Conservation (phyloP, 2,888 invertebrate genomes). For the Lithophane ornitopus region DNA sequence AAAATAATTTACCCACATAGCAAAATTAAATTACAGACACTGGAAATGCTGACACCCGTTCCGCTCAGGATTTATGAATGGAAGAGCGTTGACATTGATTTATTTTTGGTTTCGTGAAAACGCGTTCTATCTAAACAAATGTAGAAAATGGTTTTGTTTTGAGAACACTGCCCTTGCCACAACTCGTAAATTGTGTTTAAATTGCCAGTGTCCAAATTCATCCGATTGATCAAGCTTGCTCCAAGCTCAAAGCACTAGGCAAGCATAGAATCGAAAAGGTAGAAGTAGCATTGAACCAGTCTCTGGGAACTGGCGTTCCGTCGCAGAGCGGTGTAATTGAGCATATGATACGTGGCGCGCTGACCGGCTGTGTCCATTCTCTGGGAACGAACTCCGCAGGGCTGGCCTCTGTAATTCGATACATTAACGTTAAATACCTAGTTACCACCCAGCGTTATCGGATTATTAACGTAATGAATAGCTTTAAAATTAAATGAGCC, state of each 20-base stretch:
- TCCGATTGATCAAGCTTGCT: conserved; percentile 64
- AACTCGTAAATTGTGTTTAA: conserved; percentile 37
- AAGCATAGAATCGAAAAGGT: conserved; percentile 62
- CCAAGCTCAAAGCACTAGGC: conserved; percentile 54
- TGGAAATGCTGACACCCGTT: conserved; percentile 64
- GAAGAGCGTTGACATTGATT: conserved; percentile 62
- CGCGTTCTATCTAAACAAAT: conserved; percentile 46
- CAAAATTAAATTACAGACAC: conserved; percentile 64
- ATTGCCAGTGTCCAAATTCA: conserved; percentile 58
- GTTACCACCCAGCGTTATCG: conserved; percentile 43
- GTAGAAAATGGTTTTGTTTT: conserved; percentile 48
- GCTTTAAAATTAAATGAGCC: conserved; percentile 38
- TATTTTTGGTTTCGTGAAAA: conserved; percentile 61
- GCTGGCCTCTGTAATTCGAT: conserved; percentile 69
- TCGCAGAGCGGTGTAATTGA: conserved; percentile 83
- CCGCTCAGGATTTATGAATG: conserved; percentile 64
- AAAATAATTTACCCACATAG: conserved; percentile 64
- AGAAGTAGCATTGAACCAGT: conserved; percentile 60
- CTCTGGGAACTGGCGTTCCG: conserved; percentile 64
- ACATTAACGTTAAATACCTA: conserved; percentile 52
- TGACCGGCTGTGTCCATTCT: conserved; percentile 82
- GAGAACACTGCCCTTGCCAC: conserved; percentile 31
- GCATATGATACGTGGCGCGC: conserved; percentile 83
- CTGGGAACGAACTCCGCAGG: conserved; percentile 78
- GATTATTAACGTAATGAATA: conserved; percentile 49